These are phyloP conservation scores for Mareca penelope DNA, from an alignment of 2,797 vertebrate genomes.

Conservation along the genomic window DNA sequence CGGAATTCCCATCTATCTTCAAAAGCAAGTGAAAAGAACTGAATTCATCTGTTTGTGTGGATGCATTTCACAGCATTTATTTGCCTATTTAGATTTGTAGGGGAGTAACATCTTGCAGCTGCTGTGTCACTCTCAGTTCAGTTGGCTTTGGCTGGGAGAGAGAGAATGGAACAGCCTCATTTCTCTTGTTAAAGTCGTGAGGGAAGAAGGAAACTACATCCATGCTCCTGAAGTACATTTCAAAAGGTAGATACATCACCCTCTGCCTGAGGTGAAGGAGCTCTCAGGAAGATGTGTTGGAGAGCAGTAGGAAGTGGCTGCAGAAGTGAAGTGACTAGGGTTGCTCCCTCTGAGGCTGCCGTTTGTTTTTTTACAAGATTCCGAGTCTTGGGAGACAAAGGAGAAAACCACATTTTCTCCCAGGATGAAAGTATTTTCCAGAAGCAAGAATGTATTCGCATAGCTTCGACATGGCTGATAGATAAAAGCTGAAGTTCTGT, in stretches of 20 bases:
- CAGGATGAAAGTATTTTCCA: background rate
- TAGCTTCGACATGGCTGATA: background rate
- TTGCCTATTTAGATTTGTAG: background rate
- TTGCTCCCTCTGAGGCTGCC: background rate
- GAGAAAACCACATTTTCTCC: background rate
- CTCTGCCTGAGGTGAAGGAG: background rate
- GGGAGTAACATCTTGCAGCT: background rate
- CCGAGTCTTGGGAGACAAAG: background rate
- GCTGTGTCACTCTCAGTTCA: background rate
- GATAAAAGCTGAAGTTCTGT: background rate
- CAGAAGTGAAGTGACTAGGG: background rate
- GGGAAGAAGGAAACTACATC: background rate
- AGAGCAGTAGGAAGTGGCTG: background rate
- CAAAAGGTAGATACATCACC: background rate
- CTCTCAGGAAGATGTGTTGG: background rate
- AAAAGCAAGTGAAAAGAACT: background rate
- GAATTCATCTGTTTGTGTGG: background rate
- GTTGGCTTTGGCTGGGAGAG: background rate
- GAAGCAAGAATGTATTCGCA: background rate
- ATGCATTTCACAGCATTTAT: background rate
- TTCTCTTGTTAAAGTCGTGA: background rate
- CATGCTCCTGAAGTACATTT: background rate
- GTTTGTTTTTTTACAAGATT: background rate
- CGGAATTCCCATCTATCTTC: conserved; percentile 5
- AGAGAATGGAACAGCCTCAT: background rate